phyloP scores from a whole-genome alignment of 64 coral and sea anemone genomes.

The Porites lutea region DNA sequence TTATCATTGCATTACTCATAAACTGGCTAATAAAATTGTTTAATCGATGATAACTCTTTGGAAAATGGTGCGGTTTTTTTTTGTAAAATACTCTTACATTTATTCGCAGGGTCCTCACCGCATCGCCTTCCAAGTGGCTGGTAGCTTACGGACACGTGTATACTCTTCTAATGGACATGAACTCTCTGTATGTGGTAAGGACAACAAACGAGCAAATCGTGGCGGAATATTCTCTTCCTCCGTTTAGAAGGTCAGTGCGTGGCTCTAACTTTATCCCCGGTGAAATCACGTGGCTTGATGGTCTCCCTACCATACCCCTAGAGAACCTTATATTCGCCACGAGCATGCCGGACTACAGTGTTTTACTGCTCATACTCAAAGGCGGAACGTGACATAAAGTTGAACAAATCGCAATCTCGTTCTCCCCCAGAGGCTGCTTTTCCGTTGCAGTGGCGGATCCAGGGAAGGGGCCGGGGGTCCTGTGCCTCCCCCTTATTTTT shows the following conservation, averaged over 20 bases:
- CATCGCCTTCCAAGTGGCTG: constrained; percentile 78
- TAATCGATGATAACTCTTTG: no score
- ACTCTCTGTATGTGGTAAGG: constrained; percentile 75
- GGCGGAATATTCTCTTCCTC: constrained; percentile 54
- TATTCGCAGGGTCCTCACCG: constrained; percentile 41
- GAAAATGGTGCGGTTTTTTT: no score
- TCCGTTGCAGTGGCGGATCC: no score
- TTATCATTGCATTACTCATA: no score
- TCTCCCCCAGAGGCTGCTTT: no score
- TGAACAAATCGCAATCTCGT: neutral
- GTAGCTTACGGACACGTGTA: constrained; percentile 87
- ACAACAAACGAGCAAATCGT: constrained; percentile 75
- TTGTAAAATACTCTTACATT: neutral
- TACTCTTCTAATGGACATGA: constrained; percentile 79
- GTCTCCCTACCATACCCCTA: constrained; percentile 22
- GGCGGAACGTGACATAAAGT: constrained; percentile 63
- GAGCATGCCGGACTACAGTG: constrained; percentile 93
- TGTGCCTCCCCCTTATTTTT: no score
- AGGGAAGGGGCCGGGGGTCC: no score
- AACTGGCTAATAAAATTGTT: no score
- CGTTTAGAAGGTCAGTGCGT: constrained; percentile 71
- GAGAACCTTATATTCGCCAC: constrained; percentile 73
- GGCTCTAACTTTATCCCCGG: constrained; percentile 83
- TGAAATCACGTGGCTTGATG: constrained; percentile 66
- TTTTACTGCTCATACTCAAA: constrained; percentile 74